Percentiles rank a stretch among this genome's conserved stretches.
phyloP scores from a whole-genome alignment of 2,113 vertebrate species.

The Trichomycterus rosablanca region DNA sequence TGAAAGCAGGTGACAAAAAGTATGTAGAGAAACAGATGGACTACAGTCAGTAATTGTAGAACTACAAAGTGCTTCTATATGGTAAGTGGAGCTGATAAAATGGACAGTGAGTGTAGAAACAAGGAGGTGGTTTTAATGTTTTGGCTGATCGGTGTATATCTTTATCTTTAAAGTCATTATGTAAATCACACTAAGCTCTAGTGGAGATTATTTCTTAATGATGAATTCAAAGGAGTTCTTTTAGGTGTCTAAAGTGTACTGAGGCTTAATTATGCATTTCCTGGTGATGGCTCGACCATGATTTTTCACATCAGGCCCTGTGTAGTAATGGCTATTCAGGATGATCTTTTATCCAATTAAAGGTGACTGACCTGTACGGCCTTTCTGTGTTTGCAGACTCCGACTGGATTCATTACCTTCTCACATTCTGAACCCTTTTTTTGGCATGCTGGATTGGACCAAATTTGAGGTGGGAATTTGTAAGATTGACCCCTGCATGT shows the following conservation, averaged over 20 bases:
- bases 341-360: constrained; percentile 48
- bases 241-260: constrained; percentile 33
- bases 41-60: no score
- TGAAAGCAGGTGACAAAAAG: no score
- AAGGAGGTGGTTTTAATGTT: no score
- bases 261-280: constrained; percentile 38
- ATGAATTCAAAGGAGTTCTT: constrained; percentile 40
- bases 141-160: no score
- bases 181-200: constrained; percentile 25
- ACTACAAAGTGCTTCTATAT: no score
- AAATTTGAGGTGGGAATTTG: constrained; percentile 18
- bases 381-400: constrained; percentile 31
- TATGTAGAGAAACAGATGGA: no score
- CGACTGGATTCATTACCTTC: constrained; percentile 41
- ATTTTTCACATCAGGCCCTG: constrained; percentile 36
- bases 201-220: constrained; percentile 40
- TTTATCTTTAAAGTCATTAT: no score
- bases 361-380: constrained; percentile 35
- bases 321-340: constrained; percentile 44
- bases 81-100: no score
- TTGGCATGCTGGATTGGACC: constrained; percentile 22
- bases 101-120: no score
- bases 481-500: constrained; percentile 6
- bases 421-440: no score
- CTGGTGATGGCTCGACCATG: constrained; percentile 33